These are phyloP conservation scores for Sebastes diploproa DNA, from an alignment of 2,797 vertebrate genomes.

Conservation along the genomic window DNA sequence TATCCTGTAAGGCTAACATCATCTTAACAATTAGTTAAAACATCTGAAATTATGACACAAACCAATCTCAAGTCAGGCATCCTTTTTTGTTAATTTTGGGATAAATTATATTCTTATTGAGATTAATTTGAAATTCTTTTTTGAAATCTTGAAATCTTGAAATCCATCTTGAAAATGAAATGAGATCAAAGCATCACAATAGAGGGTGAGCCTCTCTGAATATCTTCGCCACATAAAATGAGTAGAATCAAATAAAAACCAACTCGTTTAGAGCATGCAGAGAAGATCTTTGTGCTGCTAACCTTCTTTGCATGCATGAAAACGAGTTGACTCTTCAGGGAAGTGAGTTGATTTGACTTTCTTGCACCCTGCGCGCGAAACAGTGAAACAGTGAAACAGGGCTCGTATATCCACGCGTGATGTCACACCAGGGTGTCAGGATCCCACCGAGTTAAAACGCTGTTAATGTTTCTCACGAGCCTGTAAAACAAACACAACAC, in stretches of 20 bases:
- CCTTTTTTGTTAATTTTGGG: neutral
- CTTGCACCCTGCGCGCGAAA: conserved; percentile 1
- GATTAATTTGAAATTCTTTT: neutral
- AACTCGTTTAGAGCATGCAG: neutral
- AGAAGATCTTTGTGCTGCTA: neutral
- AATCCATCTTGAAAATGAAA: neutral
- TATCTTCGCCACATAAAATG: neutral
- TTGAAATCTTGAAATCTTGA: neutral
- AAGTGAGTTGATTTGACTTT: neutral
- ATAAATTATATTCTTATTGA: neutral
- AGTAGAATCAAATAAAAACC: neutral
- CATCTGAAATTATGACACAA: neutral
- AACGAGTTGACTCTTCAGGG: neutral
- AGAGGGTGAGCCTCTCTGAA: neutral
- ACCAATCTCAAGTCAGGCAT: neutral
- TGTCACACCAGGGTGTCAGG: conserved; percentile 66
- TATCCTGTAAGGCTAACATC: neutral
- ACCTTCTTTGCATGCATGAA: neutral
- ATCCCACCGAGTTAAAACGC: conserved; percentile 70
- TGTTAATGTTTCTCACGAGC: conserved; percentile 70
- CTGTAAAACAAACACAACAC: conserved; percentile 80
- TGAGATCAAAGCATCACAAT: neutral
- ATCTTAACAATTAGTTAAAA: neutral
- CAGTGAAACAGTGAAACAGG: conserved; percentile 19
- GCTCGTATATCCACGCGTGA: conserved; percentile 30